A percentile compares a stretch with the other conserved stretches of the same genome.
phyloP scores from a whole-genome alignment of 2,888 invertebrate species.

The Leistus spinibarbis region DNA sequence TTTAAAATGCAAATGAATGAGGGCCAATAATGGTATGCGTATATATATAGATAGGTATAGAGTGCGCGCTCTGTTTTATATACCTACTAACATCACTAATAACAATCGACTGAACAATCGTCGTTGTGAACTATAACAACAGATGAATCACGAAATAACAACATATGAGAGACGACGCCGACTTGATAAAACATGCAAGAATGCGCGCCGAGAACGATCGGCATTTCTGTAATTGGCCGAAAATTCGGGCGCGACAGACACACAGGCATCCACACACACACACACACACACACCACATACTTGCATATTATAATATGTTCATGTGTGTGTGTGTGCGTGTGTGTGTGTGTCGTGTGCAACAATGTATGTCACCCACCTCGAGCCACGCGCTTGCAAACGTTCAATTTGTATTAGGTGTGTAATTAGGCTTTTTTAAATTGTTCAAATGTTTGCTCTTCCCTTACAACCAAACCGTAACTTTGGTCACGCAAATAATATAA shows the following conservation, averaged over 20 bases:
- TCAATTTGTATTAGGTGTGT: neutral
- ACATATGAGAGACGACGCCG: conserved; percentile 28
- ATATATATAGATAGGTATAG: no score
- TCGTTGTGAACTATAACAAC: neutral
- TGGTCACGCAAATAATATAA: no score
- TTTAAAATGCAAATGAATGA: neutral
- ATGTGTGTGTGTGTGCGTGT: neutral
- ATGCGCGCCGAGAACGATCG: conserved; percentile 25
- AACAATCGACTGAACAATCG: conserved; percentile 11
- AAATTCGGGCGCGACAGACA: conserved; percentile 32
- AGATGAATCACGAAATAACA: conserved; percentile 15
- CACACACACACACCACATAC: neutral
- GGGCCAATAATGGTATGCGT: neutral
- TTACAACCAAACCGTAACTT: no score
- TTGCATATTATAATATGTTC: neutral
- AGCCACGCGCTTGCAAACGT: neutral
- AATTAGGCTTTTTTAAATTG: neutral
- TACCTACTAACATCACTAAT: neutral
- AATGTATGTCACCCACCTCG: conserved; percentile 3
- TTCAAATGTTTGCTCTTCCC: neutral
- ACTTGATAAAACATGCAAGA: conserved; percentile 33
- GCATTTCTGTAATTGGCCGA: conserved; percentile 39
- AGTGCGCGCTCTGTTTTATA: neutral
- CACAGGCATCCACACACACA: conserved; percentile 10
- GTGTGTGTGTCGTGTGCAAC: conserved; percentile 4